Evolutionary conservation across 1,140 invertebrate species (phyloP), one percentile per base, ranked within the genome.

Genomic region (Archivesica marissinica): DNA sequence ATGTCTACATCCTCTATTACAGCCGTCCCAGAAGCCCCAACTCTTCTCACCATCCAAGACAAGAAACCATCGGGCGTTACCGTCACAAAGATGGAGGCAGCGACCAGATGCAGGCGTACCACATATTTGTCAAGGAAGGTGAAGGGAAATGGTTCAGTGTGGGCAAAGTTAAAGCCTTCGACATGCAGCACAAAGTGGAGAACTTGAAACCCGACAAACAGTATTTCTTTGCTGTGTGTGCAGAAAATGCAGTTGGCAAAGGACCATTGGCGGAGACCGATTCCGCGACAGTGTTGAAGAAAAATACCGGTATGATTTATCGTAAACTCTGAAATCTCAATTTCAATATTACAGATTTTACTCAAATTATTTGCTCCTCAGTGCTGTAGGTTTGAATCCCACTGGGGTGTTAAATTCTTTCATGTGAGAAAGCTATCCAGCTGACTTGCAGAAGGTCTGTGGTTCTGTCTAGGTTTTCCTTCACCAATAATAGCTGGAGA

Each of bases 171-270:
- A 98, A 99, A 93, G 88, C 92, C 28, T 96, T 97, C 85, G 98
- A 92, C 11, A 89, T 68, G 0, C 97, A 96, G 86, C 98, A 97
- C 93, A 98, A 97, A 0, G 97, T 98, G 0, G 96, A 97, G 91
- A 96, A 97, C 88, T 94, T 99, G 28, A 96, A 95, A 7, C 98
- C 99, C 94, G 98, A 97, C 33, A 98, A 99, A 93, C 96, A 98
- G 92, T 99, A 99, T 92, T 97, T 99, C 94, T 99, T 99, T 94
- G 96, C 98, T 91, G 97, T 99, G 0, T 96, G 96, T 15, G 99
- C 98, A 39, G 96, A 98, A 35, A 99, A 99, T 94, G 97, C 98
- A 41, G 98, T 98, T 76, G 99, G 99, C 38, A 95, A 97, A 90
- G 97, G 99, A 59, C 97, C 98, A 94, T 96, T 97, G 30, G 98